These are phyloP conservation scores for Drosophila nigritarsus DNA, from an alignment of 2,888 invertebrate species.

Conservation along the genomic window DNA sequence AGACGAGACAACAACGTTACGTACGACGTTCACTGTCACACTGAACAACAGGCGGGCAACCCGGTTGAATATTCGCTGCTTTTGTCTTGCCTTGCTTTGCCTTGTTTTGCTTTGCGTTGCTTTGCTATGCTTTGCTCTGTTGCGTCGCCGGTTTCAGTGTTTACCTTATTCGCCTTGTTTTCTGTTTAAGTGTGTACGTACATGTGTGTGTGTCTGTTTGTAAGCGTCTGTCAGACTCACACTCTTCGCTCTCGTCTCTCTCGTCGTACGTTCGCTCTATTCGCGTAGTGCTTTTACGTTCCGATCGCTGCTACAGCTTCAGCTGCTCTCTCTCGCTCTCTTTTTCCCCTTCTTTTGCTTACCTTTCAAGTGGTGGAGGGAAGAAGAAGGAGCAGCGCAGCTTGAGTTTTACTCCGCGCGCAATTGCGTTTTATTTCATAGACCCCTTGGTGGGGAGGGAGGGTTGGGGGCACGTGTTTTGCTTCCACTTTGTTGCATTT, in stretches of 20 bases:
- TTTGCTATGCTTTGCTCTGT: constrained; percentile 25
- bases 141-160: constrained; percentile 49
- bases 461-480: constrained; percentile 1
- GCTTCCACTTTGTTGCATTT: constrained; percentile 33
- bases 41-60: constrained; percentile 51
- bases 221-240: constrained; percentile 35
- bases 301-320: constrained; percentile 16
- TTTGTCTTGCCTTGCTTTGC: constrained; percentile 29
- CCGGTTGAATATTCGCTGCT: constrained; percentile 37
- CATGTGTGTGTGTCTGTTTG: constrained; percentile 15
- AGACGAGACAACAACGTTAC: constrained; percentile 51
- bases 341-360: constrained; percentile 4
- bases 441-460: constrained; percentile 32
- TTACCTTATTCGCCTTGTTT: constrained; percentile 26
- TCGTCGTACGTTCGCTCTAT: constrained; percentile 11
- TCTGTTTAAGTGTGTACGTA: constrained; percentile 20
- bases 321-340: constrained; percentile 19
- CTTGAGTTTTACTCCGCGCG: constrained; percentile 15
- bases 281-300: neutral
- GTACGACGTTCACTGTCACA: constrained; percentile 80
- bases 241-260: constrained; percentile 23
- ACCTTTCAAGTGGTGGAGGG: constrained; percentile 12
- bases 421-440: constrained; percentile 72
- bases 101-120: constrained; percentile 27
- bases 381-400: neutral